A percentile compares a stretch with the other conserved stretches of the same genome.
Evolutionary conservation across 2,797 vertebrate species (phyloP).

Genomic region (Melanotaenia parkinsoni): DNA sequence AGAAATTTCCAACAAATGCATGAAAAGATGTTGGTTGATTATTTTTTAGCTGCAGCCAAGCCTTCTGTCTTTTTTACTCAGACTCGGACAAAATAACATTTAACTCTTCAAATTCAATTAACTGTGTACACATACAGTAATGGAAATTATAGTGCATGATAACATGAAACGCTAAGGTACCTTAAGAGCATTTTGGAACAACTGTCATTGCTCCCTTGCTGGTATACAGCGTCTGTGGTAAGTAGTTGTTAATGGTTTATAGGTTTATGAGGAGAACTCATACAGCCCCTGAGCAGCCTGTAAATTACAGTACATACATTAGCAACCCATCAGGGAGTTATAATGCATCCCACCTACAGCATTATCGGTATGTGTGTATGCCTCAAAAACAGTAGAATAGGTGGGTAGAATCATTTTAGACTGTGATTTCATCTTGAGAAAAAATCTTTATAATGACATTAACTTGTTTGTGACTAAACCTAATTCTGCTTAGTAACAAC

Average conservation of each 20-base stretch:
- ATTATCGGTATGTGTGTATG: neutral
- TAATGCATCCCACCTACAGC: constrained; percentile 3
- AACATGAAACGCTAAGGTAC: neutral
- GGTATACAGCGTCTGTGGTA: neutral
- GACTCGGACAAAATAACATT: neutral
- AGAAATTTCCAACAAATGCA: neutral
- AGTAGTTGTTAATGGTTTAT: constrained; percentile 24
- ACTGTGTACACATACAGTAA: constrained; percentile 36
- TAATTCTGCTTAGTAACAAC: neutral
- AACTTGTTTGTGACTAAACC: neutral
- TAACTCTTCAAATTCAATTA: constrained; percentile 18
- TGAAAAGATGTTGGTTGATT: neutral
- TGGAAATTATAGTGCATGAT: constrained; percentile 13
- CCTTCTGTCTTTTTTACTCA: neutral
- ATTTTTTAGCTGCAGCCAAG: constrained; percentile 11
- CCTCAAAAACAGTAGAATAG: neutral
- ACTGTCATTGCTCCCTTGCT: neutral
- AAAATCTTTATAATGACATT: neutral
- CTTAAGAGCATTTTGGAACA: constrained; percentile 5
- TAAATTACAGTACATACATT: constrained; percentile 26
- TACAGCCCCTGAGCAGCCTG: constrained; percentile 8
- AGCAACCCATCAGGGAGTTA: neutral
- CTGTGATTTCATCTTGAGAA: neutral
- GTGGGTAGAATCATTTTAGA: neutral
- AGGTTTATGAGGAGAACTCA: constrained; percentile 9